These are phyloP conservation scores for Phytoseiulus persimilis DNA, from an alignment of 2,888 invertebrate genomes.

Conservation along the genomic window DNA sequence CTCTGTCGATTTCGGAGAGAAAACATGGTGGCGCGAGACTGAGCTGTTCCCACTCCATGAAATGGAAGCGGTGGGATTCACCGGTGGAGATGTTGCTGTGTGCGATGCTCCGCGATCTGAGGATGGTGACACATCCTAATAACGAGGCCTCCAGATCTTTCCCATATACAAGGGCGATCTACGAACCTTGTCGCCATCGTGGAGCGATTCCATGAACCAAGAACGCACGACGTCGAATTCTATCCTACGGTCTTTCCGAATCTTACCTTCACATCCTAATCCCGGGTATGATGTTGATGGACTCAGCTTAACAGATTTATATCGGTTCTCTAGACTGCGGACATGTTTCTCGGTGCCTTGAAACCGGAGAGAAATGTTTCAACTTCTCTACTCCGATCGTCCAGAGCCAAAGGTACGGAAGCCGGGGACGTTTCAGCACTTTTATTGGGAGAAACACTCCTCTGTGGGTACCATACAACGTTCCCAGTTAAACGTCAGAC, in stretches of 20 bases:
- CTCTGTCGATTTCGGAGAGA: too few species aligned
- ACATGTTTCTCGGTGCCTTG: background rate
- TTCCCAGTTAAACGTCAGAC: background rate
- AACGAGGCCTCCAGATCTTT: background rate
- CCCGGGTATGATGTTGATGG: background rate
- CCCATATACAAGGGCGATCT: background rate
- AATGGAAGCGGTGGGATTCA: background rate
- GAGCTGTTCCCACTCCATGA: background rate
- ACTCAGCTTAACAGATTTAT: background rate
- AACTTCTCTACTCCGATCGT: background rate
- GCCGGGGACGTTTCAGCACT: background rate
- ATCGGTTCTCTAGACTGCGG: background rate
- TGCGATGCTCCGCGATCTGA: background rate
- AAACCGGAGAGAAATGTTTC: background rate
- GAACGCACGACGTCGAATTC: too few species aligned
- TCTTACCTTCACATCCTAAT: background rate
- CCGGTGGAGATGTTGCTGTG: background rate
- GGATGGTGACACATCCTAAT: background rate
- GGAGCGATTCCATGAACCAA: background rate
- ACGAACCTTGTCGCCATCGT: background rate
- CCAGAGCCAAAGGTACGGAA: background rate
- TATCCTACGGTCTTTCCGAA: background rate
- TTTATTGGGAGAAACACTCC: background rate
- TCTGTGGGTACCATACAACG: background rate
- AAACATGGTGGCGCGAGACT: background rate